phyloP scores from a whole-genome alignment of 2,113 vertebrate species.

The Dicentrarchus labrax region DNA sequence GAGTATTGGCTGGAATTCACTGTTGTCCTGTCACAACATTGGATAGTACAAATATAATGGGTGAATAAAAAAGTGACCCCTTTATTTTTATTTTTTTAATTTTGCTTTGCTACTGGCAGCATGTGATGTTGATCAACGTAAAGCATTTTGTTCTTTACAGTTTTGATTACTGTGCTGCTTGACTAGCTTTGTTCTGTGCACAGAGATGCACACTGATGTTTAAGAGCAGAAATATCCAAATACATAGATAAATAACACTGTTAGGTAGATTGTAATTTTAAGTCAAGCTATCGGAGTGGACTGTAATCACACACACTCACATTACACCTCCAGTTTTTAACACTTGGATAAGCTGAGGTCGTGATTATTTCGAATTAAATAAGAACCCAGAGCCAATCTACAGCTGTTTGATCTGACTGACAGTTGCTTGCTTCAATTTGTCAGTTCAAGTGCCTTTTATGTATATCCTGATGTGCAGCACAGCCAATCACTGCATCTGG shows the following conservation, averaged over 20 bases:
- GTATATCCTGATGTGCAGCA: background rate
- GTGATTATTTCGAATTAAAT: conserved; percentile 44
- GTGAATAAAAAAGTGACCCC: background rate
- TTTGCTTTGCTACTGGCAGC: background rate
- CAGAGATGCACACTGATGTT: background rate
- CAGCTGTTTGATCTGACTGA: conserved; percentile 52
- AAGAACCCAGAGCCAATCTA: conserved; percentile 29
- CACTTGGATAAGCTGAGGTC: conserved; percentile 40
- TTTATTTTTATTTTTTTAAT: background rate
- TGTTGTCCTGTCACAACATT: too few relatives aligned
- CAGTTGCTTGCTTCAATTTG: conserved; percentile 37
- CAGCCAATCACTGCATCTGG: background rate
- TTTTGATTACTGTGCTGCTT: background rate
- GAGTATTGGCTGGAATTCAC: background rate
- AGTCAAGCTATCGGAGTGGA: conserved; percentile 28
- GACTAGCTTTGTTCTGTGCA: background rate
- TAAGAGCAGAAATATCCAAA: background rate
- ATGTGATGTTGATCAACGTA: background rate
- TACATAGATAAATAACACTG: conserved; percentile 14
- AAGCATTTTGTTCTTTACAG: background rate
- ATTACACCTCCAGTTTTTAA: conserved; percentile 59
- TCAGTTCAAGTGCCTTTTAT: conserved; percentile 25
- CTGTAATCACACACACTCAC: conserved; percentile 25
- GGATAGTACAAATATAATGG: too few relatives aligned
- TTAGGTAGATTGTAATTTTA: conserved; percentile 45